Conservation (phyloP, 53 echinoderm and acorn worm genomes). For the Apostichopus leukothele region DNA sequence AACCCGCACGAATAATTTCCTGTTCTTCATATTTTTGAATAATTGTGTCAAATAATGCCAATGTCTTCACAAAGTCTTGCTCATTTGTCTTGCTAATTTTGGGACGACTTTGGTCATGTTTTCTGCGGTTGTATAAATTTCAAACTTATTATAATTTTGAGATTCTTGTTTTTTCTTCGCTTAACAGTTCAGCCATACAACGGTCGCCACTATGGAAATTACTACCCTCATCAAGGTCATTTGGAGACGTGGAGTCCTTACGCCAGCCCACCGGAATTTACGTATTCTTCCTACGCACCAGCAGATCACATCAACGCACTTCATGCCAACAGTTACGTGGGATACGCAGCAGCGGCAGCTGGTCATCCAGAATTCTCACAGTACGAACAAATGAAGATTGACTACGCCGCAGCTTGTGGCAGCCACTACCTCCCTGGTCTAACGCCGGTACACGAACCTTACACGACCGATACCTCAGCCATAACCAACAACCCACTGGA, state of each 20-base stretch:
- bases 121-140: no score
- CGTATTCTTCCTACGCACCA: slow-evolving; percentile 13
- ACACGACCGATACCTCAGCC: slow-evolving; percentile 18
- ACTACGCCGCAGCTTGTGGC: slow-evolving; percentile 1
- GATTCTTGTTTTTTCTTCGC: not conserved
- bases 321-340: slow-evolving; percentile 32
- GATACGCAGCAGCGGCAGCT: slow-evolving; percentile 9
- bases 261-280: slow-evolving; percentile 46
- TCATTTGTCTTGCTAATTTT: no score
- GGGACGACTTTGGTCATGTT: no score
- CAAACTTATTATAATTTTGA: no score
- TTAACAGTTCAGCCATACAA: slow-evolving; percentile 54
- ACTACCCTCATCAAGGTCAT: slow-evolving; percentile 48
- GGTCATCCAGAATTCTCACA: slow-evolving; percentile 16
- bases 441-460: slow-evolving; percentile 27
- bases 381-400: slow-evolving; percentile 47
- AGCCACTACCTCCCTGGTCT: slow-evolving; percentile 23
- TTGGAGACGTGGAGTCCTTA: slow-evolving; percentile 54
- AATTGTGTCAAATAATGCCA: no score
- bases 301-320: slow-evolving; percentile 35
- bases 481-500: slow-evolving; percentile 28
- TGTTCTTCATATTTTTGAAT: no score
- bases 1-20: no score
- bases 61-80: no score
- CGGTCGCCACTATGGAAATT: slow-evolving; percentile 37